Evolutionary conservation across 2,888 invertebrate genomes (phyloP), one percentile per base, ranked within the genome.

Genomic region (Hoplodrina ambigua): DNA sequence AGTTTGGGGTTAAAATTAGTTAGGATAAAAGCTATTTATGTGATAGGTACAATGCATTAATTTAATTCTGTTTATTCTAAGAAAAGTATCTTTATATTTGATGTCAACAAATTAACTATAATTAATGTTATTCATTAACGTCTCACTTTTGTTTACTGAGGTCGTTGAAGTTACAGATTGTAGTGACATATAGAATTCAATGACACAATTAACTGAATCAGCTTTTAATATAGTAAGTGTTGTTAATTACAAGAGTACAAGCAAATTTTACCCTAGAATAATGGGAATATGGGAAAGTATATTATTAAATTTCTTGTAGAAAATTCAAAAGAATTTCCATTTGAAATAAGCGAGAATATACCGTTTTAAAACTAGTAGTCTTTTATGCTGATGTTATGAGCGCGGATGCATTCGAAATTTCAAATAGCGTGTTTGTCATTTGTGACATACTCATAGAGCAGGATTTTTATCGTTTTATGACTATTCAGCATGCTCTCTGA

Each of bases 361-460:
- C 76, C 63, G 49, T 61, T 78, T 71, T 69, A 61, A 75, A 73
- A 33, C 58, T 46, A 46, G 44, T 44, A 15, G 46, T 72, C 73
- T 68, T 80, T 83, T 80, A 80, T 79, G 75, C 72, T 82, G 80
- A 84, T 72, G 72, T 78, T 73, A 74, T 67, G 53, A 64, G 68
- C 74, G 70, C 61, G 65, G 66, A 69, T 62, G 78, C 80, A 82
- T 86, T 85, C 68, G 65, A 82, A 83, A 75, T 77, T 80, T 75
- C 59, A 78, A 82, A 83, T 81, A 68, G 69, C 65, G 52, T 74
- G 1, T 19, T 19, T 25, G 30, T 25, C n/a, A 10, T 60, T 60
- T 25, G 15, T 55, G 69, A 75, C 68, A 81, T 78, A 79, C 75
- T 78, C 72, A 80, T 73, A 79, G 71, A 69, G 65, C 62, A 74